Base-by-base conservation (phyloP, 2,888 invertebrate genomes). In the Drosophila nr. fundita region DNA sequence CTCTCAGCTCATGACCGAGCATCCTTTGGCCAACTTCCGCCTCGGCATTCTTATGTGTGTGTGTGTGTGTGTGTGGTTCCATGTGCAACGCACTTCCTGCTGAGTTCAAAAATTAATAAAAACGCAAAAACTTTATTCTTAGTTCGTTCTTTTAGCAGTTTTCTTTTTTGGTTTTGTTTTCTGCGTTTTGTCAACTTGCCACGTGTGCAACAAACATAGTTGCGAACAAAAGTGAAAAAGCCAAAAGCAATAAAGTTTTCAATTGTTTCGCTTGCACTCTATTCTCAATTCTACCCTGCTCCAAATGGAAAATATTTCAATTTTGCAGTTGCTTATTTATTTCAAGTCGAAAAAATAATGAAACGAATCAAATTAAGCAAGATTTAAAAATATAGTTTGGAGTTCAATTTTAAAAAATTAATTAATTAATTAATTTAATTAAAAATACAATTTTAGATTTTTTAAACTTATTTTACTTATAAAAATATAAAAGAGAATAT, bases 211-310 rank as follows among this genome's bases (percentile, higher is more conserved):
- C 89, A 87, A 78, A 84, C 87, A 55, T 38, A 27, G 55, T 85
- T 85, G 89, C 87, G 77, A 85, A 89, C 85, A 87, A 89, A 85
- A 85, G 89, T 85, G 85, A 89, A 89, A 89, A 89, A 89, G 85
- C 85, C 84, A 84, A 84, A 87, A 85, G 85, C 89, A 85, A 89
- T 85, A 85, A 85, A 85, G 72, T 85, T 85, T 85, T 85, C 85
- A 85, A 85, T 85, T 85, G 89, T 85, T 85, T 89, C 87, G 74
- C 82, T 73, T 78, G 83, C 83, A 83, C 30, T 40, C 15, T 32
- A 30, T 40, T 6, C 45, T 15, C 45, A 24, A 24, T 40, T 40
- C 55, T 71, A 48, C 72, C 11, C 73, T 71, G 15, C 2, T 29
- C 10, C 49, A 50, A 50, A 18, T 50, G 49, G 27, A 15, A 45